phyloP scores from a whole-genome alignment of 2,797 vertebrate species.

The Cossypha heuglini region DNA sequence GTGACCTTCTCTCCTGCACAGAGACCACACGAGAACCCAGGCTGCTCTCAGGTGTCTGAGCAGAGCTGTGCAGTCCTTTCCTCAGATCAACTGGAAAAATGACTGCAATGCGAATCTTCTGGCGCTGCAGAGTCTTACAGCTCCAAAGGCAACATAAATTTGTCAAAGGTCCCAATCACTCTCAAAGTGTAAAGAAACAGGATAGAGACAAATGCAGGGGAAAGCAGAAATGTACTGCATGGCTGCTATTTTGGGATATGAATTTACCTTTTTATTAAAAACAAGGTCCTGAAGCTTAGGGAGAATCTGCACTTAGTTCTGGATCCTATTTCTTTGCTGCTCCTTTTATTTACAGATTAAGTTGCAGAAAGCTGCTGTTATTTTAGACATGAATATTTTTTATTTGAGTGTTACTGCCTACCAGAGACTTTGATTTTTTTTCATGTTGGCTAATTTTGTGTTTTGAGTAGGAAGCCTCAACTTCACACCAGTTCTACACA shows the following conservation, averaged over 20 bases:
- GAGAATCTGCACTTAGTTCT: neutral
- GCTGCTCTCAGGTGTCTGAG: neutral
- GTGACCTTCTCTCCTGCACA: neutral
- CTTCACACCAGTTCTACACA: neutral
- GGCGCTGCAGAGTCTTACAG: neutral
- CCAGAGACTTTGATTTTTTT: neutral
- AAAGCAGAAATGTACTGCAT: neutral
- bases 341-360: constrained; percentile 13
- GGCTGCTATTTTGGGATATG: neutral
- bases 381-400: constrained; percentile 19
- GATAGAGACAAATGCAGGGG: neutral
- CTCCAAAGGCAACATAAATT: neutral
- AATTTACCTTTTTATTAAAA: neutral
- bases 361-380: neutral
- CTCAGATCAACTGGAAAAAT: neutral
- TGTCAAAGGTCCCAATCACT: neutral
- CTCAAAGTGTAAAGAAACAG: neutral
- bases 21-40: accelerated
- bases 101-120: neutral
- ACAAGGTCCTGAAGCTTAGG: neutral
- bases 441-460: constrained; percentile 14
- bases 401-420: neutral
- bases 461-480: constrained; percentile 52
- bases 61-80: neutral
- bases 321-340: neutral